Percentiles rank a stretch among this genome's conserved stretches.
These are phyloP conservation scores for Diadromus collaris DNA, from an alignment of 2,888 invertebrate genomes.

Conservation along the genomic window DNA sequence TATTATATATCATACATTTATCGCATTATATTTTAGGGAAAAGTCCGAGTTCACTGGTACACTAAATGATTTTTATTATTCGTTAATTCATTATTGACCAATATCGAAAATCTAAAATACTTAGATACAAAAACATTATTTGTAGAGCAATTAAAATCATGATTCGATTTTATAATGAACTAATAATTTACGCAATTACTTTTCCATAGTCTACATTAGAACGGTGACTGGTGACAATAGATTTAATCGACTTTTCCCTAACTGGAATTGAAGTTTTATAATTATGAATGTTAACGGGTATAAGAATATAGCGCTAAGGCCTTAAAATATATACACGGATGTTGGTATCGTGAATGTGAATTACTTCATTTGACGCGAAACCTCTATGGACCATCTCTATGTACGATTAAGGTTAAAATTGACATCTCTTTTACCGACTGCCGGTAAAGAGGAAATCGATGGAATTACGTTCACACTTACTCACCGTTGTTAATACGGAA, in stretches of 20 bases:
- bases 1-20: constrained; percentile 9
- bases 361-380: background rate
- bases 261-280: constrained; percentile 50
- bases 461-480: background rate
- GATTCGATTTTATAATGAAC: background rate
- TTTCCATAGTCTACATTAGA: background rate
- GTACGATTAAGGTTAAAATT: background rate
- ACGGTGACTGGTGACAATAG: constrained; percentile 3
- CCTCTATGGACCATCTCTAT: background rate
- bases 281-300: constrained; percentile 42
- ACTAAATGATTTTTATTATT: constrained; percentile 18
- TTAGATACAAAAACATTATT: constrained; percentile 22
- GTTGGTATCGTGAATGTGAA: constrained; percentile 20
- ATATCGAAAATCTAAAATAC: background rate
- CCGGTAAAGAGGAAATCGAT: background rate
- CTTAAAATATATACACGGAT: constrained; percentile 43
- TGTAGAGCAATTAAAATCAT: background rate
- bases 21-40: constrained; percentile 30
- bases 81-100: constrained; percentile 11
- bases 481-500: background rate
- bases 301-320: constrained; percentile 43
- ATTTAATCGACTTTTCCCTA: constrained; percentile 22
- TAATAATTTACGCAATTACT: constrained; percentile 2
- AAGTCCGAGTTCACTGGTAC: constrained; percentile 28
- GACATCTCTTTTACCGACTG: background rate